Conservation (phyloP, 2,797 vertebrate species). For the Spizella passerina region DNA sequence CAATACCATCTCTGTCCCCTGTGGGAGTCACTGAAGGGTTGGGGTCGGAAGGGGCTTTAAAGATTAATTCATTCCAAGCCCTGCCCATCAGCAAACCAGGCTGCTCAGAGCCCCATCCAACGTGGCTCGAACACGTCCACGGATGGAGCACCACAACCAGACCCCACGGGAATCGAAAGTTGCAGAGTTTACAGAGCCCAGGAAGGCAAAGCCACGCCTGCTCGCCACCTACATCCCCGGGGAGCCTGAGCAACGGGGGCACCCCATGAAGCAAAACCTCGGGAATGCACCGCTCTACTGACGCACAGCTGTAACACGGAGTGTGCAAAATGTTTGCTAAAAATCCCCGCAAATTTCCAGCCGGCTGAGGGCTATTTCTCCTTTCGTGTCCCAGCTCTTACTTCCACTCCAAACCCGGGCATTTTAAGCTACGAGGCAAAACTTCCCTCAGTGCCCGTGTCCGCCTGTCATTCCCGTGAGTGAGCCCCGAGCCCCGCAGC, state of each 20-base stretch:
- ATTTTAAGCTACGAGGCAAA: accelerated
- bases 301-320: accelerated
- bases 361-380: accelerated
- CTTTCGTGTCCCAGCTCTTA: too few relatives aligned
- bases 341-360: accelerated
- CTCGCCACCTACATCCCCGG: not conserved
- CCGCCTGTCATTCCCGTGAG: accelerated
- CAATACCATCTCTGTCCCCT: too few relatives aligned
- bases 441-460: accelerated
- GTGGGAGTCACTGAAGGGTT: accelerated
- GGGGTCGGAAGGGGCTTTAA: not conserved
- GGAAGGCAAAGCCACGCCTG: not conserved
- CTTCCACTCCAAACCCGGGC: not conserved
- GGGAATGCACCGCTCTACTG: accelerated
- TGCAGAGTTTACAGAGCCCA: not conserved
- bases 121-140: not conserved
- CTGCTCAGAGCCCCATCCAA: not conserved
- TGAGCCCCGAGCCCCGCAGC: accelerated
- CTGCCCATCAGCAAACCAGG: too few relatives aligned
- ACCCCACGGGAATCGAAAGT: not conserved
- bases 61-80: accelerated
- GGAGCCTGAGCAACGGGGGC: accelerated
- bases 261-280: accelerated
- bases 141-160: accelerated
- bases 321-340: accelerated